These are phyloP conservation scores for Virgularia gustaviana DNA, from an alignment of 92 coral and sea anemone genomes.

Conservation along the genomic window DNA sequence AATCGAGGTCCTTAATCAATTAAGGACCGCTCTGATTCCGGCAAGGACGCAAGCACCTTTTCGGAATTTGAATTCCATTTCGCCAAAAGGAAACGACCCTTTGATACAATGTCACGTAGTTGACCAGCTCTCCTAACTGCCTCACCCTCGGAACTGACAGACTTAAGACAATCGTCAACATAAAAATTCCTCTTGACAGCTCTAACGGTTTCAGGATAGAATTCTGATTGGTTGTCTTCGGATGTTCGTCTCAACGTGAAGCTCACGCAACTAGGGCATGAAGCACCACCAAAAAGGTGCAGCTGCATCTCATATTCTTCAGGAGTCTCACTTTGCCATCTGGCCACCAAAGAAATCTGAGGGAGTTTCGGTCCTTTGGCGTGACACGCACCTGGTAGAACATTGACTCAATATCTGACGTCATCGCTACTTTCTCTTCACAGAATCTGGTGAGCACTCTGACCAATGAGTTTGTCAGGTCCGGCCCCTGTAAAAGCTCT, in stretches of 20 bases:
- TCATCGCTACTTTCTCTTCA: conserved; percentile 47
- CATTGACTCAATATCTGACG: conserved; percentile 52
- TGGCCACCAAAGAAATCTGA: conserved; percentile 54
- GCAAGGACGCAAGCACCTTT: too few relatives aligned
- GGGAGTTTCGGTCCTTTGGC: conserved; percentile 45
- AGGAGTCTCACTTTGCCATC: conserved; percentile 18
- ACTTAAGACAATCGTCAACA: conserved; percentile 47
- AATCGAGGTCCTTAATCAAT: conserved; percentile 33
- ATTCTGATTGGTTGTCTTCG: conserved; percentile 36
- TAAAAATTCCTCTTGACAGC: conserved; percentile 40
- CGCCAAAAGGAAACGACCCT: too few relatives aligned
- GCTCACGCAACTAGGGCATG: conserved; percentile 44
- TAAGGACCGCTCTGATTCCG: too few relatives aligned
- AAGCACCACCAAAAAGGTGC: conserved; percentile 42
- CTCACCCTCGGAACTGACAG: conserved; percentile 39
- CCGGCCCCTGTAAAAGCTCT: conserved; percentile 55
- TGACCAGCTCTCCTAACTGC: conserved; percentile 25
- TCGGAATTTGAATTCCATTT: too few relatives aligned
- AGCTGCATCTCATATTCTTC: conserved; percentile 54
- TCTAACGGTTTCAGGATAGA: conserved; percentile 15
- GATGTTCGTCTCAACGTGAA: conserved; percentile 43
- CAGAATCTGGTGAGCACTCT: too few relatives aligned
- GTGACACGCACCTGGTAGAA: conserved; percentile 50
- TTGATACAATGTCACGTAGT: conserved; percentile 23
- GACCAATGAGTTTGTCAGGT: too few relatives aligned